A percentile compares a stretch with the other conserved stretches of the same genome.
Conservation (phyloP, 2,113 vertebrate genomes). For the Regulus satrapa region DNA sequence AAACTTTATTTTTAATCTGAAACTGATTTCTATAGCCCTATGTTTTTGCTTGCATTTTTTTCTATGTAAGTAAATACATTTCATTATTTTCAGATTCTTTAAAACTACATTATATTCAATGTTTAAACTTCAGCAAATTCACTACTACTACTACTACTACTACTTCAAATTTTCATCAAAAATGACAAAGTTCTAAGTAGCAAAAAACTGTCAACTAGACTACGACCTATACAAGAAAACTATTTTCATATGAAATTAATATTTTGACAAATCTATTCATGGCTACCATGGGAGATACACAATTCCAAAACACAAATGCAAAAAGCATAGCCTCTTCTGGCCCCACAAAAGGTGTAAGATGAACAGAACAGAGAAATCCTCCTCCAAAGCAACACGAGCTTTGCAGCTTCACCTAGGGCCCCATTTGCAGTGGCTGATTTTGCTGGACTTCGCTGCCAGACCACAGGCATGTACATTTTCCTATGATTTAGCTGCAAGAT, state of each 20-base stretch:
- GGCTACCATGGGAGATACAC: not conserved
- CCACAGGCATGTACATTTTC: not conserved
- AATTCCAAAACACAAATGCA: not conserved
- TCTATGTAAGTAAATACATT: not conserved
- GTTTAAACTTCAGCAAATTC: not conserved
- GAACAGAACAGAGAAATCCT: not conserved
- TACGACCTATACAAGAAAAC: not conserved
- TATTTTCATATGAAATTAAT: not conserved
- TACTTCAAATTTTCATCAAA: not conserved
- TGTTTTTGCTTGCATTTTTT: not conserved
- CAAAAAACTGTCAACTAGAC: not conserved
- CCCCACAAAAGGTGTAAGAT: not conserved
- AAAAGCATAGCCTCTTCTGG: not conserved
- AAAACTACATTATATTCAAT: not conserved
- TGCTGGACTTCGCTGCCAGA: not conserved
- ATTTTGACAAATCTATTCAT: not conserved
- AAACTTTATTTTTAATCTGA: not conserved
- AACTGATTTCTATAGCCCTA: not conserved
- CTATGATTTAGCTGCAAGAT: not conserved
- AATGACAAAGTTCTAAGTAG: not conserved
- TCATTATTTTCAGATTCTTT: not conserved
- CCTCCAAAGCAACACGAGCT: not conserved
- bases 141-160: too few species aligned
- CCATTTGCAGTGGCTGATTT: not conserved
- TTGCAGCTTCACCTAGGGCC: not conserved